Evolutionary conservation across 2,797 vertebrate genomes (phyloP), one percentile per base, ranked within the genome.

Genomic region (Mastacembelus armatus): DNA sequence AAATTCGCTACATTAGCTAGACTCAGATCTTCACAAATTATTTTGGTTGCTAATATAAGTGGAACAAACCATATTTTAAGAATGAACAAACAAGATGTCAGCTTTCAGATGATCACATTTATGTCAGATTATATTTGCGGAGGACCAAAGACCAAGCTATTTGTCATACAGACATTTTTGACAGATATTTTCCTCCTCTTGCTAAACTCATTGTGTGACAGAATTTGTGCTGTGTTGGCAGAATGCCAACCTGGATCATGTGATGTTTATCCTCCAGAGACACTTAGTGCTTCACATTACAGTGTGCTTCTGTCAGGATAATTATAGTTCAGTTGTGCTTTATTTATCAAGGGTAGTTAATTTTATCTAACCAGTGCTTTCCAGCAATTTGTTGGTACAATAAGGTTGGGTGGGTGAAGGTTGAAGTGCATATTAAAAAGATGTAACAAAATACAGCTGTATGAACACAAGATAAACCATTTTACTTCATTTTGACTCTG

Each of bases 191-290:
- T 56, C 4, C n/a, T 44, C 26, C 21, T 42, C 33, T 24, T 19
- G 55, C 43, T 60, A 10, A 47, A 43, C 38, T 61, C 56, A 6
- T 30, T 27, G 36, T 47, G 40, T 18, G 49, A 49, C 42, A 65
- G 48, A 42, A 27, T 55, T 35, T 10, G 4, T 36, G 14, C 14
- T 15, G 35, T 36, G 35, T 52, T 57, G 74, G 61, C 62, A 47
- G 44, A 66, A 71, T 52, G 18, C 8, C 69, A 59, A 75, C 75
- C 60, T 71, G 36, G 51, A 47, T 45, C 14, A 10, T 30, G 40
- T 39, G n/a, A 21, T 7, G 42, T 36, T 61, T 51, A 71, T 56
- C 10, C 11, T 10, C 49, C 38, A 51, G 38, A 62, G 33, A 44
- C n/a, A n/a, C 56, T 61, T 50, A 12, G 21, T 51, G 50, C 38